Conservation (phyloP, 1,140 invertebrate species). For the Neuroterus valhalla region DNA sequence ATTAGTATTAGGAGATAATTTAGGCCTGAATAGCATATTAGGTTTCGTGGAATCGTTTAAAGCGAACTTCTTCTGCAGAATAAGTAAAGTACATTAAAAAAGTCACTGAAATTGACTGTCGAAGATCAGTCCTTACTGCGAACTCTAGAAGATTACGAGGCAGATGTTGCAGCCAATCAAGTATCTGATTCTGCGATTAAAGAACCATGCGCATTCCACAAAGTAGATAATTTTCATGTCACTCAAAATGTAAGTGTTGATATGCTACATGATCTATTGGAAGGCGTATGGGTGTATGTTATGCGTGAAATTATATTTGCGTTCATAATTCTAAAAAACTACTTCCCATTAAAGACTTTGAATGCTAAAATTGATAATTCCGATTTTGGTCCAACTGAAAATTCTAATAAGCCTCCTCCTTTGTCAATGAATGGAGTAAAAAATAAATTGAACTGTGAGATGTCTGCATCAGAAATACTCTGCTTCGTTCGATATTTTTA, state of each 20-base stretch:
- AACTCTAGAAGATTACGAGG: background rate
- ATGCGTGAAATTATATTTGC: background rate
- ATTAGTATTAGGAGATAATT: constrained; percentile 22
- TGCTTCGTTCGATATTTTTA: constrained; percentile 4
- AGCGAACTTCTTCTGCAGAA: background rate
- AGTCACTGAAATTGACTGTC: background rate
- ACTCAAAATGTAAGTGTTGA: background rate
- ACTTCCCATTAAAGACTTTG: background rate
- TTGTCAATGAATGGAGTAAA: background rate
- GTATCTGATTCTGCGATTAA: background rate
- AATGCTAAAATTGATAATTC: background rate
- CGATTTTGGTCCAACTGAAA: constrained; percentile 5
- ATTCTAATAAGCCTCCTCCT: background rate
- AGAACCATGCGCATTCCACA: constrained; percentile 5
- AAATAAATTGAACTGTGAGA: constrained; percentile 1
- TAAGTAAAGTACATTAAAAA: background rate
- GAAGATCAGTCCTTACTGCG: background rate
- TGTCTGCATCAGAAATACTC: constrained; percentile 8
- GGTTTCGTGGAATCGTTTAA: constrained; percentile 23
- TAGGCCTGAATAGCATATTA: constrained; percentile 13
- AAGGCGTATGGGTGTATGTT: constrained; percentile 8
- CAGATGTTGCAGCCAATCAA: background rate
- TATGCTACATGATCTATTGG: constrained; percentile 9
- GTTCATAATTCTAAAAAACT: constrained; percentile 25
- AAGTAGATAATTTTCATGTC: background rate